Conservation (phyloP, 2,888 invertebrate genomes). For the Cerastis leucographa region DNA sequence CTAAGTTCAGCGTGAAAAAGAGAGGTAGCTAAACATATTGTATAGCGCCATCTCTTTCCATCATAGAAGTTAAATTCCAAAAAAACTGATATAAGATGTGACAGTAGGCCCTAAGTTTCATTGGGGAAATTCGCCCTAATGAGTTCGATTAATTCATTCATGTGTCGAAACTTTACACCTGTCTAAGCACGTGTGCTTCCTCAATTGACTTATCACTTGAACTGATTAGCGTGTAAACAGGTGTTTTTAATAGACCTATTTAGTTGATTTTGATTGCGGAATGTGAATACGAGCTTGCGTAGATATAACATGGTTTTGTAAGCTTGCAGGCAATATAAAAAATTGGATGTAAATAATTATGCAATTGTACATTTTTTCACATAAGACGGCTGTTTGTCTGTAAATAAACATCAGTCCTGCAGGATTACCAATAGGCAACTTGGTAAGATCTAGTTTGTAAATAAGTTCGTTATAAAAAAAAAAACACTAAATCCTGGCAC, state of each 20-base stretch:
- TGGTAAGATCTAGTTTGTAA: background rate
- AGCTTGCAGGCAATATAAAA: constrained; percentile 4
- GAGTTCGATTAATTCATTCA: background rate
- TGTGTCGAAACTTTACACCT: constrained; percentile 21
- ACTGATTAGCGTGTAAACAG: constrained; percentile 33
- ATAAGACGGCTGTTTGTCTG: background rate
- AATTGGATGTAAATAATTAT: constrained; percentile 29
- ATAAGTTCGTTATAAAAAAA: background rate
- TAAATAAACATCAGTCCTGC: background rate
- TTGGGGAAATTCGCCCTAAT: background rate
- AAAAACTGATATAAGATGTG: background rate
- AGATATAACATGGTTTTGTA: constrained; percentile 8
- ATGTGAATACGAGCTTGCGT: constrained; percentile 40
- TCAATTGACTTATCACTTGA: constrained; percentile 39
- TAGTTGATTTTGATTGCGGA: constrained; percentile 32
- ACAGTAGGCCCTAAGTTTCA: background rate
- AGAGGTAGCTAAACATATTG: background rate
- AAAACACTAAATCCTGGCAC: background rate
- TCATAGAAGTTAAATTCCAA: background rate
- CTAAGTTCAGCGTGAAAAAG: background rate
- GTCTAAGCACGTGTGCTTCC: constrained; percentile 25
- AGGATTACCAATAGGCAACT: background rate
- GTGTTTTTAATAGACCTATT: constrained; percentile 31
- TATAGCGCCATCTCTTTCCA: background rate
- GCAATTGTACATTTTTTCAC: constrained; percentile 13